Percentiles rank a stretch among this genome's conserved stretches.
Evolutionary conservation across 2,113 vertebrate genomes (phyloP).

Genomic region (Jaculus jaculus): DNA sequence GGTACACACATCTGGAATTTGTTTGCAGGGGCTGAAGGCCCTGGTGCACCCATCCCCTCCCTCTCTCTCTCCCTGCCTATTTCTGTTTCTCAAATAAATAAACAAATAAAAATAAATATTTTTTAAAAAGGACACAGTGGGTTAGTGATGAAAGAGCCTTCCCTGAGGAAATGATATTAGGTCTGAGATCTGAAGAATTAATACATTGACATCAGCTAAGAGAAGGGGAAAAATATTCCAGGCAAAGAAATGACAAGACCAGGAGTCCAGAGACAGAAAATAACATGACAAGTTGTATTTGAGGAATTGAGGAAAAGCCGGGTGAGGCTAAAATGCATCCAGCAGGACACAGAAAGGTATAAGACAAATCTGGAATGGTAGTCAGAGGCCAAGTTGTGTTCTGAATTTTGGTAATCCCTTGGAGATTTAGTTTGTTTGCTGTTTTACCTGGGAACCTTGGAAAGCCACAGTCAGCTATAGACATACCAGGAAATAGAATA

Average conservation of each 20-base stretch:
- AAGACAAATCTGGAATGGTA: not conserved
- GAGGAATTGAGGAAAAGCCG: not conserved
- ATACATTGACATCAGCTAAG: not conserved
- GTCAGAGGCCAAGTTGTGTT: not conserved
- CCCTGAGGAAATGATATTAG: not conserved
- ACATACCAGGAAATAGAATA: not conserved
- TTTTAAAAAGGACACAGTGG: not conserved
- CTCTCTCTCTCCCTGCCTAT: no score
- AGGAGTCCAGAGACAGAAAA: not conserved
- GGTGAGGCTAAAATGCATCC: not conserved
- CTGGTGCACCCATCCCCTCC: no score
- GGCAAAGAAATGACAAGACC: not conserved
- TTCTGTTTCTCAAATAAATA: no score
- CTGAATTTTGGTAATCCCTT: not conserved
- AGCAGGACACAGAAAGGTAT: not conserved
- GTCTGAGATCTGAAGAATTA: not conserved
- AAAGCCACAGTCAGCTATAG: not conserved
- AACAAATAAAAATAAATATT: no score
- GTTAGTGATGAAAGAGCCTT: not conserved
- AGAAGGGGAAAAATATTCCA: not conserved
- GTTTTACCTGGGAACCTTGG: not conserved
- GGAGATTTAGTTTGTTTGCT: no score
- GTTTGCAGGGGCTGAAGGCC: no score
- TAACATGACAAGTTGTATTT: not conserved
- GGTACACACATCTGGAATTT: no score